These are phyloP conservation scores for Heliconius hewitsoni DNA, from an alignment of 1,140 invertebrate genomes.

Conservation along the genomic window DNA sequence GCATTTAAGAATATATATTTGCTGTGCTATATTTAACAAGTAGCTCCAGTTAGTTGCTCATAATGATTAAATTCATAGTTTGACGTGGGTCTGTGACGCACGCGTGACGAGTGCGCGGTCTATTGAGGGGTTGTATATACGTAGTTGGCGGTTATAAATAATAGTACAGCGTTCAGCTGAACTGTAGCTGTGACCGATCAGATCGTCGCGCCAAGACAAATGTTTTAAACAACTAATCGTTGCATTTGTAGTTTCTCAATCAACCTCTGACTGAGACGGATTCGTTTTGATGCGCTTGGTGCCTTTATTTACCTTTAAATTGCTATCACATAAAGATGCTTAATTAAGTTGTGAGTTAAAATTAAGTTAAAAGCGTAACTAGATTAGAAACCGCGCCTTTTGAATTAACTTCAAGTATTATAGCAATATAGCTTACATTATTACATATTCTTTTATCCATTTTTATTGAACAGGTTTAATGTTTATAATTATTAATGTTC, in stretches of 20 bases:
- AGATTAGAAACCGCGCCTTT: no score
- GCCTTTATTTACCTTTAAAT: conserved; percentile 51
- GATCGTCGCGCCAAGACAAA: conserved; percentile 64
- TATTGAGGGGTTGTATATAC: conserved; percentile 39
- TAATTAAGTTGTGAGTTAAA: not conserved
- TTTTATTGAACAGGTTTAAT: no score
- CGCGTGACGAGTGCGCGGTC: conserved; percentile 38
- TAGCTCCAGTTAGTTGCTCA: not conserved
- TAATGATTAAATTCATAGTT: conserved; percentile 32
- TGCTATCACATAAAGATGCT: not conserved
- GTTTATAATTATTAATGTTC: no score
- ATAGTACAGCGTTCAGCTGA: conserved; percentile 39
- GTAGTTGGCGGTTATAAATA: conserved; percentile 56
- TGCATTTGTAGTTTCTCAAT: conserved; percentile 71
- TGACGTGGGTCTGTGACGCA: conserved; percentile 54
- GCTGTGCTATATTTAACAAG: not conserved
- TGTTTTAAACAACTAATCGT: conserved; percentile 70
- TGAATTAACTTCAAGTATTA: no score
- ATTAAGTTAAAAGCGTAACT: no score
- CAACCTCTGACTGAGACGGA: conserved; percentile 55
- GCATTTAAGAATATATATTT: not conserved
- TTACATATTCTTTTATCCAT: no score
- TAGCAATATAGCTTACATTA: no score
- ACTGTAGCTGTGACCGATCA: conserved; percentile 50
- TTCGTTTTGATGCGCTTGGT: conserved; percentile 52